Evolutionary conservation across 2,113 vertebrate species (phyloP).

Genomic region (Chiloscyllium plagiosum): DNA sequence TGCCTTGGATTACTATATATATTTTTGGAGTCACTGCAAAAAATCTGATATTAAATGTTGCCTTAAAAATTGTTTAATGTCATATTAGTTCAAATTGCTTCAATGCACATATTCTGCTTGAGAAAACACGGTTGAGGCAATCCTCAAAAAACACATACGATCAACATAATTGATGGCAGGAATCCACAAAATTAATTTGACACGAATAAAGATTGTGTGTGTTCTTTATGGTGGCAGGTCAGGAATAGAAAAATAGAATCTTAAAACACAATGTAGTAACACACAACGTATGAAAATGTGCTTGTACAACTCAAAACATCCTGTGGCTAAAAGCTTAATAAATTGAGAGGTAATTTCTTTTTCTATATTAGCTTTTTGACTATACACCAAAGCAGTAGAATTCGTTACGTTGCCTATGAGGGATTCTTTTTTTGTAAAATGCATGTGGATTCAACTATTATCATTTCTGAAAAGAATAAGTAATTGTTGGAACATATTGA

Average conservation of each 20-base stretch:
- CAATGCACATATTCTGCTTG: neutral
- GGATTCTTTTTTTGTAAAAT: neutral
- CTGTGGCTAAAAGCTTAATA: neutral
- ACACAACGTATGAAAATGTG: too few relatives aligned
- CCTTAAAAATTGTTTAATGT: neutral
- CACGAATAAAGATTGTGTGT: neutral
- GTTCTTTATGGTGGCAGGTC: neutral
- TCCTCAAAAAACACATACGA: neutral
- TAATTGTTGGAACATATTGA: neutral
- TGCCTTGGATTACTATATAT: neutral
- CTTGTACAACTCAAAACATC: too few relatives aligned
- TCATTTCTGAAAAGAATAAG: neutral
- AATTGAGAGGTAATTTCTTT: neutral
- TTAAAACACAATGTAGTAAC: neutral
- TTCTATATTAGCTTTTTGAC: neutral
- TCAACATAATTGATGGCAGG: neutral
- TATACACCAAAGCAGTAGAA: neutral
- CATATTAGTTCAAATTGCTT: neutral
- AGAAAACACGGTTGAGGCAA: neutral
- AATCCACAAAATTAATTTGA: neutral
- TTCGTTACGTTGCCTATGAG: neutral
- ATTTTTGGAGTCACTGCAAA: neutral
- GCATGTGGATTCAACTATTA: neutral
- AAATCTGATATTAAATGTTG: neutral
- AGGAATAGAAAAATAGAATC: neutral